Evolutionary conservation across 2,888 invertebrate genomes (phyloP).

Genomic region (Pterobdella sp.): DNA sequence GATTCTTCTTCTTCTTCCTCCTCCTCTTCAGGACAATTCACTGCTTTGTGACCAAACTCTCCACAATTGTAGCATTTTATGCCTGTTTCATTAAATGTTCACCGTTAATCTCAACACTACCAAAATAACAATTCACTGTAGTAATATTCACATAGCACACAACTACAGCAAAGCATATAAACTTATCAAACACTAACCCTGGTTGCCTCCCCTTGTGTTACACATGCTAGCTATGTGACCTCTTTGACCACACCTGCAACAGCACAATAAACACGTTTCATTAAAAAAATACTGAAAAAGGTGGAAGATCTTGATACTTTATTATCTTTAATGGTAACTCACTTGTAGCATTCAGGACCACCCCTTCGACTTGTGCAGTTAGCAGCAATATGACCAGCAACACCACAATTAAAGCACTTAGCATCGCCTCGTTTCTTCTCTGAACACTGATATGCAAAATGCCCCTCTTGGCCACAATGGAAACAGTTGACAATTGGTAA

Average conservation of each 20-base stretch:
- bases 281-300: not conserved
- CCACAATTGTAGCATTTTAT: conserved; percentile 62
- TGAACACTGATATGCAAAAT: conserved; percentile 51
- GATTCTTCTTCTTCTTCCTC: conserved; percentile 15
- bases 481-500: conserved; percentile 52
- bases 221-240: conserved; percentile 47
- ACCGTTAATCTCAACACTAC: too few species aligned
- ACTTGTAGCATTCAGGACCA: conserved; percentile 55
- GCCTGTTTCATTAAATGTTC: not conserved
- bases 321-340: too few species aligned
- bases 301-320: not conserved
- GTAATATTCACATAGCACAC: too few species aligned
- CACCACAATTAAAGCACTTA: conserved; percentile 64
- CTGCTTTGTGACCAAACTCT: conserved; percentile 58
- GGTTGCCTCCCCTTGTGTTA: conserved; percentile 27
- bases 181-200: not conserved
- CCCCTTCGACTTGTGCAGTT: conserved; percentile 57
- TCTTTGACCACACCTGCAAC: conserved; percentile 42
- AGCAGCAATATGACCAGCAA: conserved; percentile 55
- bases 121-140: too few species aligned
- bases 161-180: too few species aligned
- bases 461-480: conserved; percentile 37
- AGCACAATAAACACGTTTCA: not conserved
- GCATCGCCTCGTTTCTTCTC: conserved; percentile 52
- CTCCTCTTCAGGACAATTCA: conserved; percentile 32